Evolutionary conservation across 2,888 invertebrate species (phyloP), one percentile per base, ranked within the genome.

Genomic region (Metopia argyrocephala): DNA sequence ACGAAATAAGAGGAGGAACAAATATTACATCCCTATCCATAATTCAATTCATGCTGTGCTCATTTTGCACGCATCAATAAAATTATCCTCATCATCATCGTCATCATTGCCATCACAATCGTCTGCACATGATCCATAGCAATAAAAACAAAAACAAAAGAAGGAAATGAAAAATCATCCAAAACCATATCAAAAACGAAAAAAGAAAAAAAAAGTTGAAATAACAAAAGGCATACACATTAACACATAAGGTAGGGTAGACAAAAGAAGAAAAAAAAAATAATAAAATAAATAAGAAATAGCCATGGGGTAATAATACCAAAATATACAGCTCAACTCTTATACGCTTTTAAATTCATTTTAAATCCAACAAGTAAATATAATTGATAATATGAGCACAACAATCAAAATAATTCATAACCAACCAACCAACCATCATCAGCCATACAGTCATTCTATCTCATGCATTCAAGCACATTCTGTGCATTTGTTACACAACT

Each of bases 61-160:
- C 81, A 81, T 81, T 81, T 78, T 78, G 73, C 74, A 81, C 78
- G 81, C 81, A 81, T 81, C 76, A 80, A 74, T 80, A 80, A 80
- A 74, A 80, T 80, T 73, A 78, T 73, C 80, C 61, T 46, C 78
- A 65, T 78, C 78, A 78, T 61, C 70, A 65, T 59, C 66, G 59
- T 20, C 52, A 23, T 20, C 52, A 28, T 12, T 52, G 54, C 28
- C 54, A 54, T 18, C 66, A 5, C 38, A 38, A 4, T 65, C 48
- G 20, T 23, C 45, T 61, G 38, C 15, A 38, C 15, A 68, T 76
- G 68, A 76, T 68, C 59, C 75, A 46, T 28, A 48, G 46, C 21
- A 54, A 50, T 27, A 38, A 38, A n/a, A n/a, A n/a, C n/a, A n/a
- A n/a, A n/a, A 9, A 61, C 15, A 38, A 38, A 15, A 61, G 31